phyloP scores from a whole-genome alignment of 2,888 invertebrate species.

The Drosophila mimetica region DNA sequence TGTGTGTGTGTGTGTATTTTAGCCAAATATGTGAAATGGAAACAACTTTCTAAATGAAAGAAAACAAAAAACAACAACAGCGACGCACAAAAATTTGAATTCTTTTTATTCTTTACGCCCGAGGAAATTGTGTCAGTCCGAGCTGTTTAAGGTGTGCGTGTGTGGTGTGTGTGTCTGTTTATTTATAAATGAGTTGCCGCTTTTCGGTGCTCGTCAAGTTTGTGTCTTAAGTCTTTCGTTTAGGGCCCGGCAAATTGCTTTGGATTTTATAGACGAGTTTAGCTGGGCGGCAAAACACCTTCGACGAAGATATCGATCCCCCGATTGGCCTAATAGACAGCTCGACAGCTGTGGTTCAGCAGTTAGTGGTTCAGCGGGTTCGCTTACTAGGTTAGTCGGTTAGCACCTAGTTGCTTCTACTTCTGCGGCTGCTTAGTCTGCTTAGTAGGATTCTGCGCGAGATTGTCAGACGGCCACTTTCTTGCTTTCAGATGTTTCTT shows the following conservation, averaged over 20 bases:
- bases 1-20: conserved; percentile 36
- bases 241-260: conserved; percentile 63
- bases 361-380: conserved; percentile 67
- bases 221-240: conserved; percentile 75
- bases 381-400: conserved; percentile 81
- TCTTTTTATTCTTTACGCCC: conserved; percentile 77
- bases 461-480: conserved; percentile 67
- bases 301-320: conserved; percentile 21
- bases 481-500: conserved; percentile 53
- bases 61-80: conserved; percentile 33
- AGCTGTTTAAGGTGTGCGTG: conserved; percentile 49
- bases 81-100: conserved; percentile 70
- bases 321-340: conserved; percentile 9
- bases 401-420: conserved; percentile 65
- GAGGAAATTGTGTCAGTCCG: conserved; percentile 80
- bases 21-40: conserved; percentile 78
- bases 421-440: conserved; percentile 15
- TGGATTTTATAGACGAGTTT: conserved; percentile 16
- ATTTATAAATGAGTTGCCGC: conserved; percentile 22
- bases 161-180: conserved; percentile 21
- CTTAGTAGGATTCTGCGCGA: conserved; percentile 40
- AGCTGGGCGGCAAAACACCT: neutral
- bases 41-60: conserved; percentile 74
- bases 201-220: conserved; percentile 51
- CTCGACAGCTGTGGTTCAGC: conserved; percentile 31